These are phyloP conservation scores for Oryzias sinensis DNA, from an alignment of 2,797 vertebrate genomes.

Conservation along the genomic window DNA sequence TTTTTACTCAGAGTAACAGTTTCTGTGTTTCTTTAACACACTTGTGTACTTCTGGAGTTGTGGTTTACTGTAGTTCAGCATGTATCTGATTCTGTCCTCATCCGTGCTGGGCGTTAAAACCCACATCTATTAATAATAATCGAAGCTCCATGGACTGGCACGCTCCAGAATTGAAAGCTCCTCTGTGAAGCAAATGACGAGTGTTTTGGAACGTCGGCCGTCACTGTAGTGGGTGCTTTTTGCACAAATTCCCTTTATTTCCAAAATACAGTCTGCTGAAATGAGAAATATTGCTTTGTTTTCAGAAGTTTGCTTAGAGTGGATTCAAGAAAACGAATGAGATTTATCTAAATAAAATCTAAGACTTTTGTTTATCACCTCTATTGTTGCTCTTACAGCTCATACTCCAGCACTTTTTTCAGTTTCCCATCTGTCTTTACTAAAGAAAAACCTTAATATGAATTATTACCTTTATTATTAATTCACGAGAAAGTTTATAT, in stretches of 20 bases:
- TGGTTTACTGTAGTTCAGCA: slow-evolving; percentile 13
- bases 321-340: slow-evolving; percentile 20
- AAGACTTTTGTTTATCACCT: slow-evolving; percentile 26
- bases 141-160: slow-evolving; percentile 42
- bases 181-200: slow-evolving; percentile 11
- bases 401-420: not conserved
- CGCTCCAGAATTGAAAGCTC: slow-evolving; percentile 44
- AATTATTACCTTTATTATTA: too few species aligned
- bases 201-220: slow-evolving; percentile 4
- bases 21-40: too few species aligned
- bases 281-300: slow-evolving; percentile 27
- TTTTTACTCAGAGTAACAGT: too few species aligned
- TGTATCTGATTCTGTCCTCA: slow-evolving; percentile 8
- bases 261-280: slow-evolving; percentile 21
- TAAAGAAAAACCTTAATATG: not conserved
- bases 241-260: slow-evolving; percentile 6
- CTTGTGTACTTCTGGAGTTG: slow-evolving; percentile 9
- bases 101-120: slow-evolving; percentile 46
- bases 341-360: slow-evolving; percentile 32
- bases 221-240: slow-evolving; percentile 5
- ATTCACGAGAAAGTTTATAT: not conserved
- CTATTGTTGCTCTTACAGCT: slow-evolving; percentile 14
- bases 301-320: slow-evolving; percentile 6
- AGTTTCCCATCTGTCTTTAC: slow-evolving; percentile 4
- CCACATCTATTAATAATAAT: slow-evolving; percentile 49